These are phyloP conservation scores for Fabriciana adippe DNA, from an alignment of 2,888 invertebrate genomes.

Conservation along the genomic window DNA sequence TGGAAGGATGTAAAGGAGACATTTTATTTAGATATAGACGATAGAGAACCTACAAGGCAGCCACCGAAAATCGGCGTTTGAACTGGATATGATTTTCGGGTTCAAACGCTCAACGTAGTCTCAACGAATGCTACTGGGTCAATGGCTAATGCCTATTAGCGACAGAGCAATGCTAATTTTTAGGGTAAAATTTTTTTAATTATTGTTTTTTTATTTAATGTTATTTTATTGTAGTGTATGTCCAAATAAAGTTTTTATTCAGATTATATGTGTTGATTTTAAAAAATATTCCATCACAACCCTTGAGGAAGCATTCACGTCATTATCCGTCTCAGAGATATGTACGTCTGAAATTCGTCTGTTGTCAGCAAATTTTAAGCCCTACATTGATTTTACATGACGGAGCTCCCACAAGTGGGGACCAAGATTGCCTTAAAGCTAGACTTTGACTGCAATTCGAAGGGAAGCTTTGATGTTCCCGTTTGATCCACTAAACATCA, in stretches of 20 bases:
- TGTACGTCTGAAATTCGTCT: slow-evolving; percentile 1
- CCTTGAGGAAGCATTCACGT: slow-evolving; percentile 11
- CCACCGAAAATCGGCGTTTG: too few relatives aligned
- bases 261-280: background rate
- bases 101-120: too few relatives aligned
- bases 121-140: too few relatives aligned
- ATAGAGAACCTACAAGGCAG: too few relatives aligned
- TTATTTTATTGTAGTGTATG: too few relatives aligned
- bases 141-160: too few relatives aligned
- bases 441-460: slow-evolving; percentile 29
- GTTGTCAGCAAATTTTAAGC: slow-evolving; percentile 19
- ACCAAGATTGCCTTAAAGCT: slow-evolving; percentile 23
- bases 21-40: too few relatives aligned
- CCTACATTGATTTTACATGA: slow-evolving; percentile 18
- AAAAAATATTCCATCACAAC: slow-evolving; percentile 5
- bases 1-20: too few relatives aligned
- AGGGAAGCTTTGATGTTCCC: slow-evolving; percentile 35
- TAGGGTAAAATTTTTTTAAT: too few relatives aligned
- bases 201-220: too few relatives aligned
- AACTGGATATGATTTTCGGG: too few relatives aligned
- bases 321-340: slow-evolving; percentile 6
- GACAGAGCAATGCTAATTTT: too few relatives aligned
- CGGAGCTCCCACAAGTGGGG: slow-evolving; percentile 11
- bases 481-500: slow-evolving; percentile 27
- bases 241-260: background rate